phyloP scores from a whole-genome alignment of 2,113 vertebrate genomes.

The Atrichornis clamosus region DNA sequence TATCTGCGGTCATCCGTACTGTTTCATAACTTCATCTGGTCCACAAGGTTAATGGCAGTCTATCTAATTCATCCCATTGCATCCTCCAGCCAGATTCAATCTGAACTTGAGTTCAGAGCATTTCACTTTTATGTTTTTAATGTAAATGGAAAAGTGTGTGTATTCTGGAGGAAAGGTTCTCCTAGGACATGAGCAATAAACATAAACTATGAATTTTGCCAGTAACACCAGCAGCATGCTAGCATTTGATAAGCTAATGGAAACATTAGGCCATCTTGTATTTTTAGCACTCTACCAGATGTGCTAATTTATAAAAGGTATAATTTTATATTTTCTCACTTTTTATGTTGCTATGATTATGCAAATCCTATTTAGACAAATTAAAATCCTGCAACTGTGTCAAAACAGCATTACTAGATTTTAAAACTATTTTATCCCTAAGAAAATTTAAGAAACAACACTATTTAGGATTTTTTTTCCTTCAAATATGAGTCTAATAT shows the following conservation, averaged over 20 bases:
- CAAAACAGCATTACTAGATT: background rate
- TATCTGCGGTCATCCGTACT: background rate
- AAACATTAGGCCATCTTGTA: background rate
- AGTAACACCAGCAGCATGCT: background rate
- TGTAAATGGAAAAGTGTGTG: accelerated
- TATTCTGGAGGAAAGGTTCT: background rate
- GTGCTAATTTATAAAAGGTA: background rate
- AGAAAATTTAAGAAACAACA: background rate
- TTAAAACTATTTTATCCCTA: background rate
- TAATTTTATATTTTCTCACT: background rate
- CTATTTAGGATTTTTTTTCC: background rate
- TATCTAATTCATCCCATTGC: background rate
- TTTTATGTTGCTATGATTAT: background rate
- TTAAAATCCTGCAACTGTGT: background rate
- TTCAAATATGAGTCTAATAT: background rate
- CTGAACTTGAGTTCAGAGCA: background rate
- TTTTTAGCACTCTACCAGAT: background rate
- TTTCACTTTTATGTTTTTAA: background rate
- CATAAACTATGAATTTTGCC: background rate
- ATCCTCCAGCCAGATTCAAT: background rate
- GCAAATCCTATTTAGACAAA: background rate
- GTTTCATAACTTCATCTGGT: background rate
- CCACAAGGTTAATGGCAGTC: background rate
- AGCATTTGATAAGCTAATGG: background rate
- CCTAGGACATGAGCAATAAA: background rate